phyloP scores from a whole-genome alignment of 2,797 vertebrate genomes.

The Scarus forsteni region DNA sequence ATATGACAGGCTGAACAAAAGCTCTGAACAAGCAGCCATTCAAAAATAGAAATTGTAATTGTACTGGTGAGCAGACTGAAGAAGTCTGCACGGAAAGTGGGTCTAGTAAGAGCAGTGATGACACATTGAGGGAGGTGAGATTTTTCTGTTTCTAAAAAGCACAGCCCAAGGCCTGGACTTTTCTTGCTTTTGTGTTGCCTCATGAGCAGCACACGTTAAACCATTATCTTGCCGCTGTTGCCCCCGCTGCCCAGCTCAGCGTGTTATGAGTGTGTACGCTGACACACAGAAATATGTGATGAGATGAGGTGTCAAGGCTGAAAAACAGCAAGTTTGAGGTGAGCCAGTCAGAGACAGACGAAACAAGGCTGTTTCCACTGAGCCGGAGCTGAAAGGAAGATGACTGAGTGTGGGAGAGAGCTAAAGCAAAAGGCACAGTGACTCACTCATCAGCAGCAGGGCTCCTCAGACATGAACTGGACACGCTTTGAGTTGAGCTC shows the following conservation, averaged over 20 bases:
- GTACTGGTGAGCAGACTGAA: slow-evolving; percentile 31
- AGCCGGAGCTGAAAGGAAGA: slow-evolving; percentile 68
- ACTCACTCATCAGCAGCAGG: slow-evolving; percentile 75
- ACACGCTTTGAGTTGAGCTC: slow-evolving; percentile 60
- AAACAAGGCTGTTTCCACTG: slow-evolving; percentile 70
- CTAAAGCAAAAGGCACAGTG: slow-evolving; percentile 69
- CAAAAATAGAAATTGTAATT: slow-evolving; percentile 42
- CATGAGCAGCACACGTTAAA: slow-evolving; percentile 9
- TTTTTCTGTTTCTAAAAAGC: slow-evolving; percentile 9
- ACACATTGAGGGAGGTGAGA: slow-evolving; percentile 14
- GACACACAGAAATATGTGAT: slow-evolving; percentile 34
- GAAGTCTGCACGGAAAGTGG: slow-evolving; percentile 31
- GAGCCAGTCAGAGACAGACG: slow-evolving; percentile 62
- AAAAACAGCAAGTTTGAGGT: slow-evolving; percentile 55
- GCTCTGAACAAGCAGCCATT: slow-evolving; percentile 33
- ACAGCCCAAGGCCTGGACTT: background rate
- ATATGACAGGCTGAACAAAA: slow-evolving; percentile 40
- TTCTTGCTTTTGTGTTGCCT: slow-evolving; percentile 1
- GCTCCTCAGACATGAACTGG: slow-evolving; percentile 72
- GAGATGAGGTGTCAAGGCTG: slow-evolving; percentile 51
- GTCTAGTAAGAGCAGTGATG: slow-evolving; percentile 35
- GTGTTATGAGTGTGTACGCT: background rate
- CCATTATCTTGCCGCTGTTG: slow-evolving; percentile 18
- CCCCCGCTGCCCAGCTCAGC: slow-evolving; percentile 23
- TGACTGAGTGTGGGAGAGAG: slow-evolving; percentile 78